A percentile compares a stretch with the other conserved stretches of the same genome.
Conservation (phyloP, 2,888 invertebrate genomes). For the Agrypnus murinus region DNA sequence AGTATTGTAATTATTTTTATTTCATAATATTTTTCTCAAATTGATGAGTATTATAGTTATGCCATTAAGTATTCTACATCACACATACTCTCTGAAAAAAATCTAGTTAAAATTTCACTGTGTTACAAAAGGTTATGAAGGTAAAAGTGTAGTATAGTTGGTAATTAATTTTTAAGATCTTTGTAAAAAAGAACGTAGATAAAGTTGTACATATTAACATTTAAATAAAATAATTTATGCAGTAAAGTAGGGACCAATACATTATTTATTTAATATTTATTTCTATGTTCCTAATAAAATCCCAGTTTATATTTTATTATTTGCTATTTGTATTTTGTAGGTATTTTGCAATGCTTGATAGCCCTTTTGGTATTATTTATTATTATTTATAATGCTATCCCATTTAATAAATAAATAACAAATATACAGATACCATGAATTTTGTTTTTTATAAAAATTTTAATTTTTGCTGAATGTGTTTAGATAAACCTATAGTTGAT, state of each 20-base stretch:
- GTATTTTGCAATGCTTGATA: too few relatives aligned
- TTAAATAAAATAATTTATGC: slow-evolving; percentile 38
- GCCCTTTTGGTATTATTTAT: too few relatives aligned
- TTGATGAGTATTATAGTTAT: neutral
- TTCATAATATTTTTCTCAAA: neutral
- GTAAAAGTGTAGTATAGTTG: slow-evolving; percentile 31
- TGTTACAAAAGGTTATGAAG: slow-evolving; percentile 27
- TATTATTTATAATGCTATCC: too few relatives aligned
- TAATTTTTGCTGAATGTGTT: too few relatives aligned
- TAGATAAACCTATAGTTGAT: too few relatives aligned
- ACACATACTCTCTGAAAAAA: slow-evolving; percentile 4
- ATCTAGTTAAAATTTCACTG: slow-evolving; percentile 28
- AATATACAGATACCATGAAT: too few relatives aligned
- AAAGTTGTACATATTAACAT: slow-evolving; percentile 35
- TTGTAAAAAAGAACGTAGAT: slow-evolving; percentile 36
- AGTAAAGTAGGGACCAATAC: slow-evolving; percentile 36
- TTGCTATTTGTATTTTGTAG: neutral
- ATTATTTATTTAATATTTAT: slow-evolving; percentile 24
- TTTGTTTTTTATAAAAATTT: too few relatives aligned
- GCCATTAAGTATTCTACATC: slow-evolving; percentile 15
- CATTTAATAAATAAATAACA: too few relatives aligned
- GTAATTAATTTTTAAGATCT: slow-evolving; percentile 37
- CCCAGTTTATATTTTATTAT: neutral
- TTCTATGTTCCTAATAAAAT: slow-evolving; percentile 10
- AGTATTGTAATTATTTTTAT: neutral